These are phyloP conservation scores for Drosophila guanche DNA, from an alignment of 1,140 invertebrate genomes.

Conservation along the genomic window DNA sequence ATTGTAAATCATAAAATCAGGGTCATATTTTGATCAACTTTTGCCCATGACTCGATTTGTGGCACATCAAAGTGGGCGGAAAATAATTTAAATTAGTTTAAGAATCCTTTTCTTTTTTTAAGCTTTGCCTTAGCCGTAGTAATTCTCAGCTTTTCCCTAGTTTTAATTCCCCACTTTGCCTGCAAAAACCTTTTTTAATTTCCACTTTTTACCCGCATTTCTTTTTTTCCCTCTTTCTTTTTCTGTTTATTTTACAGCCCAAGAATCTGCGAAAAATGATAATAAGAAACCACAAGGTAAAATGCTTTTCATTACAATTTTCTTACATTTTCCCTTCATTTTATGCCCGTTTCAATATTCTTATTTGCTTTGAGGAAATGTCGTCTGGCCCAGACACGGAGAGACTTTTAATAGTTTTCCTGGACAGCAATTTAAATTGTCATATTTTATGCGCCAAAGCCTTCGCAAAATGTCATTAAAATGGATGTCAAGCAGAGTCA, in stretches of 20 bases:
- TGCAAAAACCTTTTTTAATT: slow-evolving; percentile 33
- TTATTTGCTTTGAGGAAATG: slow-evolving; percentile 20
- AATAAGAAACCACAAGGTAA: slow-evolving; percentile 83
- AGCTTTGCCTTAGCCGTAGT: slow-evolving; percentile 16
- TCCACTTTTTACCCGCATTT: slow-evolving; percentile 25
- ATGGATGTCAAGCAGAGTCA: slow-evolving; percentile 60
- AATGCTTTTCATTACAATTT: slow-evolving; percentile 40
- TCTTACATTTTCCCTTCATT: not conserved
- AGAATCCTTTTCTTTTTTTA: slow-evolving; percentile 10
- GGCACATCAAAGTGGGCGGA: slow-evolving; percentile 2
- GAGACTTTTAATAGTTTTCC: slow-evolving; percentile 61
- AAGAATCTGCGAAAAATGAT: slow-evolving; percentile 83
- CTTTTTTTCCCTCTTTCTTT: slow-evolving; percentile 48
- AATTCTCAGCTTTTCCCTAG: slow-evolving; percentile 9
- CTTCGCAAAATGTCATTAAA: slow-evolving; percentile 74
- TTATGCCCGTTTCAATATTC: slow-evolving; percentile 20
- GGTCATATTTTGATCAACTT: slow-evolving; percentile 46
- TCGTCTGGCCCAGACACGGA: slow-evolving; percentile 2
- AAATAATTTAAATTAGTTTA: slow-evolving; percentile 8
- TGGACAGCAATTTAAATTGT: slow-evolving; percentile 72
- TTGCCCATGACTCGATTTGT: slow-evolving; percentile 11
- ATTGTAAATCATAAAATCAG: slow-evolving; percentile 48
- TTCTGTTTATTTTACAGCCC: slow-evolving; percentile 81
- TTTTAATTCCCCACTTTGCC: slow-evolving; percentile 15
- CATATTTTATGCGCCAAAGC: slow-evolving; percentile 73